Percentiles rank a stretch among this genome's conserved stretches.
These are phyloP conservation scores for Cabera pusaria DNA, from an alignment of 2,888 invertebrate species.

Conservation along the genomic window DNA sequence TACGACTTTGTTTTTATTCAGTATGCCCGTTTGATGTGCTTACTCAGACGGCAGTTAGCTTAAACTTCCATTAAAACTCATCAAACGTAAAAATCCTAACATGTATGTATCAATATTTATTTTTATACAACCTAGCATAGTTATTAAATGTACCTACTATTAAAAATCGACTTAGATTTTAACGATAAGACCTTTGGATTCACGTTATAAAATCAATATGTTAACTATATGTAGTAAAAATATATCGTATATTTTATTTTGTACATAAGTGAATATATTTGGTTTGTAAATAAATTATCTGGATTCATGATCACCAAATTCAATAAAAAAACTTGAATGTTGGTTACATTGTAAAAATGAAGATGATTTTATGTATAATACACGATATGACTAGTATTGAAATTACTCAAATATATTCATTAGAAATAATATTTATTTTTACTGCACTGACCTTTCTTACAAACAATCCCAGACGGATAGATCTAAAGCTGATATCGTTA, in stretches of 20 bases:
- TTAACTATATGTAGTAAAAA: background rate
- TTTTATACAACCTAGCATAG: conserved; percentile 12
- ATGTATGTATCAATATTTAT: conserved; percentile 10
- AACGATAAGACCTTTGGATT: conserved; percentile 4
- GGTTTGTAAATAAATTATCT: conserved; percentile 30
- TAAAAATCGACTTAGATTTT: background rate
- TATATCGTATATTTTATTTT: conserved; percentile 16
- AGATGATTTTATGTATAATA: conserved; percentile 58
- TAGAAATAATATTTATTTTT: no score
- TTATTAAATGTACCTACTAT: conserved; percentile 7
- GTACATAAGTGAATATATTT: conserved; percentile 25
- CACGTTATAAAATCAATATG: background rate
- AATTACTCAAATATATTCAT: conserved; percentile 68
- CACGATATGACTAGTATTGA: conserved; percentile 52
- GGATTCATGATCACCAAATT: conserved; percentile 13
- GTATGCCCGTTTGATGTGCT: no score
- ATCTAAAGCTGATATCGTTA: no score
- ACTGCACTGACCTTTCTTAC: no score
- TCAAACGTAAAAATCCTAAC: no score
- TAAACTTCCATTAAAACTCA: no score
- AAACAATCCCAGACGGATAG: no score
- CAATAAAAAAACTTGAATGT: conserved; percentile 38
- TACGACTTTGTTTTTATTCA: no score
- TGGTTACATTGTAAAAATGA: conserved; percentile 55
- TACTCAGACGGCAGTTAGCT: no score